Conservation (phyloP, 30 jellyfish, hydroid and myxozoan genomes). For the Morbakka virulenta region DNA sequence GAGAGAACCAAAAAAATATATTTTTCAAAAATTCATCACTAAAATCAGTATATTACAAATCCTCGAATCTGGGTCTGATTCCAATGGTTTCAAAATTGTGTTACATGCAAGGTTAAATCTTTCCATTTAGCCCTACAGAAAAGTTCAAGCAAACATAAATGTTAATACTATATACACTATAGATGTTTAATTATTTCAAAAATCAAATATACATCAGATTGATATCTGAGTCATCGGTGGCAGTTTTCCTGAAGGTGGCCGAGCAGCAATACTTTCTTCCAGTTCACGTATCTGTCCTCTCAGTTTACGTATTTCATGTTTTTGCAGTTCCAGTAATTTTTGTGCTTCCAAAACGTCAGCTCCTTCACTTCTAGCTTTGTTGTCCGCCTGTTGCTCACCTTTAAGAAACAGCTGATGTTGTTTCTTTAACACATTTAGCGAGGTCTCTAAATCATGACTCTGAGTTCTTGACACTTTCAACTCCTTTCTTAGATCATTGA, state of each 20-base stretch:
- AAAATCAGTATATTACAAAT: too few species aligned
- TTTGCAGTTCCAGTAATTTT: conserved; percentile 82
- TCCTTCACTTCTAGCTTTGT: conserved; percentile 13
- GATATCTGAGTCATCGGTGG: conserved; percentile 85
- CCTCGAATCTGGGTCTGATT: too few species aligned
- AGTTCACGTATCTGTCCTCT: conserved; percentile 76
- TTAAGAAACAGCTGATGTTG: conserved; percentile 28
- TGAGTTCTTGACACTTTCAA: conserved; percentile 87
- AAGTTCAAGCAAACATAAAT: too few species aligned
- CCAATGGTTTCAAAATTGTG: too few species aligned
- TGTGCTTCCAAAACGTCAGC: conserved; percentile 67
- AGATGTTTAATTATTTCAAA: too few species aligned
- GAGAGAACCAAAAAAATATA: too few species aligned
- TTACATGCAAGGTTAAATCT: too few species aligned
- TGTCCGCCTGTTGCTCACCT: conserved; percentile 16
- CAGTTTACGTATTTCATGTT: conserved; percentile 79
- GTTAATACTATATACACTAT: too few species aligned
- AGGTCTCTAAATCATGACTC: conserved; percentile 86
- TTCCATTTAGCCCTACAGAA: too few species aligned
- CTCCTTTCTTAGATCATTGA: conserved; percentile 91
- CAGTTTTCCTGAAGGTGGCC: conserved; percentile 90
- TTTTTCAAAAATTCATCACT: too few species aligned
- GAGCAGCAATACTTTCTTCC: conserved; percentile 81
- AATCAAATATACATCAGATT: conserved; percentile 9
- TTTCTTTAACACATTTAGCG: conserved; percentile 69